These are phyloP conservation scores for Panthera leo DNA, from an alignment of 2,113 vertebrate species.

Conservation along the genomic window DNA sequence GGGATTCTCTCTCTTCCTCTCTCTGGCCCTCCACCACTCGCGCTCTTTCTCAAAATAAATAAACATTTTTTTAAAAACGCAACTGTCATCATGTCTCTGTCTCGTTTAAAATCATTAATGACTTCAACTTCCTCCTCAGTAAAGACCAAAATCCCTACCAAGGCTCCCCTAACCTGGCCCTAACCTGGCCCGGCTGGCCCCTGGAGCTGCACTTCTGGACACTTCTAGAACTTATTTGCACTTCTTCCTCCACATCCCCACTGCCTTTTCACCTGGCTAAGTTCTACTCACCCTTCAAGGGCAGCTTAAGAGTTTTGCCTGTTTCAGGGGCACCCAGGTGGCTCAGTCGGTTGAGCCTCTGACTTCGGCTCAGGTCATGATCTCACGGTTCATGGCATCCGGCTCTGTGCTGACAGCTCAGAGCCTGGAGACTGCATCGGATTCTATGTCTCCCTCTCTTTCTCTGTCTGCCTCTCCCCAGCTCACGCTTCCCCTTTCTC, in stretches of 20 bases:
- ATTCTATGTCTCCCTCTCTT: no score
- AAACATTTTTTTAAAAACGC: neutral
- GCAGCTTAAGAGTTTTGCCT: neutral
- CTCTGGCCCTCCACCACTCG: no score
- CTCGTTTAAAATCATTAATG: slow-evolving; percentile 8
- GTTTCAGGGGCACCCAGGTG: neutral
- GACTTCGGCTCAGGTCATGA: no score
- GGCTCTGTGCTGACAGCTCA: no score
- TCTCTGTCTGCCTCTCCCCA: no score
- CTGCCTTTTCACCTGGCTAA: neutral
- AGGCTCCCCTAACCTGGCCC: neutral
- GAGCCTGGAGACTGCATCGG: no score
- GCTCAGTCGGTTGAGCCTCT: no score
- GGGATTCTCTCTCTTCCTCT: no score
- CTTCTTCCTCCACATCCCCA: neutral
- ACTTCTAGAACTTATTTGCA: neutral
- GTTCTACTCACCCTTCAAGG: neutral
- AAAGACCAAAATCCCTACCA: neutral
- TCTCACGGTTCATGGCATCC: no score
- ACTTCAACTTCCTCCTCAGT: neutral
- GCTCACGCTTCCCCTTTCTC: no score
- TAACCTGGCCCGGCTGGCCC: neutral
- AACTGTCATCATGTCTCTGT: neutral
- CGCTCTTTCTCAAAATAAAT: no score
- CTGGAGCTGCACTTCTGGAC: neutral